A percentile compares a stretch with the other conserved stretches of the same genome.
phyloP scores from a whole-genome alignment of 2,113 vertebrate genomes.

The Eolophus roseicapilla region DNA sequence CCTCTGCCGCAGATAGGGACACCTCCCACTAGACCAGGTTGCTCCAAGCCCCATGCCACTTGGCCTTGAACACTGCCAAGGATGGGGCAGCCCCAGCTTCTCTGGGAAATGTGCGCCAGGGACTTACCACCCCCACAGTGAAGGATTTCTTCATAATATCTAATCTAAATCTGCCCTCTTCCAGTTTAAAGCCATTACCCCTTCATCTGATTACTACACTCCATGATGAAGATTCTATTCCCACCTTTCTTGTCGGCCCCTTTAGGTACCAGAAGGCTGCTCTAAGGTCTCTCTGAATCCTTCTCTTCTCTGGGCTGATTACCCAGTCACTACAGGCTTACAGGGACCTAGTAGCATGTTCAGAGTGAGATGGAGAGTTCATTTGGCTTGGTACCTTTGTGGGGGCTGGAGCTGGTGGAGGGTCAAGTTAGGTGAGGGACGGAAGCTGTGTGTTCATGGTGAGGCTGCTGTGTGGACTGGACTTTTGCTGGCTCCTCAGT shows the following conservation, averaged over 20 bases:
- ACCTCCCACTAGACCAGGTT: neutral
- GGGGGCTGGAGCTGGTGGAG: neutral
- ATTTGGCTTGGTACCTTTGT: neutral
- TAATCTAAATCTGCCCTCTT: neutral
- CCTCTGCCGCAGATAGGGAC: neutral
- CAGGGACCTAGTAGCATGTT: neutral
- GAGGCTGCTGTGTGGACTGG: neutral
- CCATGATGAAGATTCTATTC: neutral
- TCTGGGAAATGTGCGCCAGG: neutral
- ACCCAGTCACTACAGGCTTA: fast-evolving
- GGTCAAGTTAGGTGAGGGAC: neutral
- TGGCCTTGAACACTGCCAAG: neutral
- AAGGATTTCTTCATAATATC: neutral
- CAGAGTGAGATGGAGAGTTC: neutral
- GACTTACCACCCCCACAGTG: neutral
- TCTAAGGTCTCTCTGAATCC: neutral
- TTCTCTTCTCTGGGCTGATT: neutral
- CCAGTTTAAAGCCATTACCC: neutral
- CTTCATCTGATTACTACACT: fast-evolving
- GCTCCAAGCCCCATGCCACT: neutral
- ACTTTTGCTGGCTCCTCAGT: neutral
- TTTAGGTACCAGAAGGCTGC: neutral
- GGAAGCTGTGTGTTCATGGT: neutral
- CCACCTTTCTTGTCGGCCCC: neutral
- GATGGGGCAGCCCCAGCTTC: neutral